A percentile compares a stretch with the other conserved stretches of the same genome.
Evolutionary conservation across 1,140 invertebrate species (phyloP).

Genomic region (Atta colombica): DNA sequence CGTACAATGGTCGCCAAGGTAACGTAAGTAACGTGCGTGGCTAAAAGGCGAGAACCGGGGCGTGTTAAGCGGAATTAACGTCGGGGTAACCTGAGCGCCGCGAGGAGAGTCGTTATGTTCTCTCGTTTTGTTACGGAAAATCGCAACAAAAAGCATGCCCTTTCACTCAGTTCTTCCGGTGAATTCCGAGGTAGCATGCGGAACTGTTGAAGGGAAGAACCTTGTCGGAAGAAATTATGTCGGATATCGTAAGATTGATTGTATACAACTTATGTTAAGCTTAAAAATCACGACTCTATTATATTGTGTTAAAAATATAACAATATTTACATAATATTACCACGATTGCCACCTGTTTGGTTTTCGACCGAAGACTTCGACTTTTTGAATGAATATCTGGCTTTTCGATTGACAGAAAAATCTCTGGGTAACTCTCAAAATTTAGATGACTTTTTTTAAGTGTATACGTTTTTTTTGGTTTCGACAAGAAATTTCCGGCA

Average conservation of each 20-base stretch:
- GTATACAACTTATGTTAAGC: not conserved
- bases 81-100: slow-evolving; percentile 59
- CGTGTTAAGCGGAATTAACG: slow-evolving; percentile 72
- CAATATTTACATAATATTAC: not conserved
- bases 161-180: slow-evolving; percentile 32
- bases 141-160: slow-evolving; percentile 55
- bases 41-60: slow-evolving; percentile 68
- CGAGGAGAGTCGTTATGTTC: slow-evolving; percentile 11
- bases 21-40: slow-evolving; percentile 67
- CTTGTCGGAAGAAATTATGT: not conserved
- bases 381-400: too few relatives aligned
- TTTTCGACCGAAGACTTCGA: too few relatives aligned
- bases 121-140: slow-evolving; percentile 67
- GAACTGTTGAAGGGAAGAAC: not conserved
- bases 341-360: too few relatives aligned
- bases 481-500: too few relatives aligned
- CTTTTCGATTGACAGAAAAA: too few relatives aligned
- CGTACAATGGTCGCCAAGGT: slow-evolving; percentile 67
- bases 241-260: not conserved
- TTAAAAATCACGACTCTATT: not conserved
- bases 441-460: too few relatives aligned
- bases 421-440: too few relatives aligned
- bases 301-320: not conserved
- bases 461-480: too few relatives aligned
- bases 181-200: not conserved